Evolutionary conservation across 2,113 vertebrate species (phyloP).

Genomic region (Cyanocitta stelleri): DNA sequence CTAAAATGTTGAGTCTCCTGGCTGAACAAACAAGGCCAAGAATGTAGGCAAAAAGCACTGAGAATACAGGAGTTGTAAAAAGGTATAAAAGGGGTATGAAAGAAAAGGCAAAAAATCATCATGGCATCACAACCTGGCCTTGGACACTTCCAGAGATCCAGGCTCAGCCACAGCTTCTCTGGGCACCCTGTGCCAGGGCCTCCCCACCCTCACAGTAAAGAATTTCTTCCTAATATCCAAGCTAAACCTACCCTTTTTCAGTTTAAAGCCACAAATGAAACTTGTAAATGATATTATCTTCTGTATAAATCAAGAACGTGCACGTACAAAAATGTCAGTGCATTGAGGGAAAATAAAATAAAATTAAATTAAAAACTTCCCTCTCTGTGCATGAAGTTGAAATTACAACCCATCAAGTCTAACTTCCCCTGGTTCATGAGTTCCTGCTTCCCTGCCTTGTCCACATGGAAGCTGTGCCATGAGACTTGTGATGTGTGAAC

Average conservation of each 20-base stretch:
- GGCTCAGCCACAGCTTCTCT: not conserved
- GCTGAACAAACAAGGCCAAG: no score
- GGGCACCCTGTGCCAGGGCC: not conserved
- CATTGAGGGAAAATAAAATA: not conserved
- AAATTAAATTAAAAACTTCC: not conserved
- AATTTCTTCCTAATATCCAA: not conserved
- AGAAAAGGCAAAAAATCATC: no score
- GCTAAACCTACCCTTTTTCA: not conserved
- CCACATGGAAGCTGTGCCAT: not conserved
- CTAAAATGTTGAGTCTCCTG: no score
- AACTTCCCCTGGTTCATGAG: not conserved
- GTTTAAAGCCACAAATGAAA: not conserved
- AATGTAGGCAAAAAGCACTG: no score
- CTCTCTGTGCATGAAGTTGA: not conserved
- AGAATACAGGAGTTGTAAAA: no score
- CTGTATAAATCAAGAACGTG: not conserved
- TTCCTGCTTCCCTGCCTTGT: not conserved
- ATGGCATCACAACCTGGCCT: not conserved
- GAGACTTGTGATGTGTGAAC: not conserved
- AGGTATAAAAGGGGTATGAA: no score
- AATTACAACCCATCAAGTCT: not conserved
- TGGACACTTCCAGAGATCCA: not conserved
- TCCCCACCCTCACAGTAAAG: rapidly evolving
- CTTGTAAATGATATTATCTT: not conserved
- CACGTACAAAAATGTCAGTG: not conserved